Evolutionary conservation across 2,797 vertebrate species (phyloP).

Genomic region (Fringilla coelebs): DNA sequence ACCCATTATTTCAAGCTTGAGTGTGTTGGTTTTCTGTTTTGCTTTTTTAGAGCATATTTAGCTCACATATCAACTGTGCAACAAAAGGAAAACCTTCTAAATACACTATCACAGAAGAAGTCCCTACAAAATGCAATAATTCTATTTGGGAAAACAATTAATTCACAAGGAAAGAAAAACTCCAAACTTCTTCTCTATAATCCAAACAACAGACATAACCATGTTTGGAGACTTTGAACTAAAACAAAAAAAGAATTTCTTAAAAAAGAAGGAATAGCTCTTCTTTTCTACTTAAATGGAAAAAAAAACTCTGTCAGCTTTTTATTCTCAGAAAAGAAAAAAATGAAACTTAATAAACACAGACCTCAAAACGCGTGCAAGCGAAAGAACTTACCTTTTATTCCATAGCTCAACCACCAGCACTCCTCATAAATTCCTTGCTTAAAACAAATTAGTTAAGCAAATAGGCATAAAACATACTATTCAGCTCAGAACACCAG

Average conservation of each 20-base stretch:
- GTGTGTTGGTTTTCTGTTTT: background rate
- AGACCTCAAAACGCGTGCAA: background rate
- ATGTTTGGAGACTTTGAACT: accelerated
- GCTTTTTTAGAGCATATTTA: accelerated
- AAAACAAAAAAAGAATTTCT: background rate
- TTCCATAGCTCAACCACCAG: accelerated
- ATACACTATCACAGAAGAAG: accelerated
- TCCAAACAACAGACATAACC: accelerated
- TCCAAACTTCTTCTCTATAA: accelerated
- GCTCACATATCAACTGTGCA: accelerated
- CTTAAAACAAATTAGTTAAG: accelerated
- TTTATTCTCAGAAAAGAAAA: background rate
- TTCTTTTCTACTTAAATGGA: background rate
- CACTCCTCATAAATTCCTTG: accelerated
- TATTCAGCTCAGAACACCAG: accelerated
- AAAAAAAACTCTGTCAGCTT: too few relatives aligned
- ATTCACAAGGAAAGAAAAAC: accelerated
- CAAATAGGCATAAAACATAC: accelerated
- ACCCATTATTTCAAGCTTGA: accelerated
- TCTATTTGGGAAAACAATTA: background rate
- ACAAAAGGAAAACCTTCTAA: accelerated
- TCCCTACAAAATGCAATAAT: accelerated
- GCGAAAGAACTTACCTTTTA: background rate
- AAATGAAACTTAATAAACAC: background rate
- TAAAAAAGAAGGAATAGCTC: accelerated